Conservation (phyloP, 2,888 invertebrate genomes). For the Dryococelus australis region DNA sequence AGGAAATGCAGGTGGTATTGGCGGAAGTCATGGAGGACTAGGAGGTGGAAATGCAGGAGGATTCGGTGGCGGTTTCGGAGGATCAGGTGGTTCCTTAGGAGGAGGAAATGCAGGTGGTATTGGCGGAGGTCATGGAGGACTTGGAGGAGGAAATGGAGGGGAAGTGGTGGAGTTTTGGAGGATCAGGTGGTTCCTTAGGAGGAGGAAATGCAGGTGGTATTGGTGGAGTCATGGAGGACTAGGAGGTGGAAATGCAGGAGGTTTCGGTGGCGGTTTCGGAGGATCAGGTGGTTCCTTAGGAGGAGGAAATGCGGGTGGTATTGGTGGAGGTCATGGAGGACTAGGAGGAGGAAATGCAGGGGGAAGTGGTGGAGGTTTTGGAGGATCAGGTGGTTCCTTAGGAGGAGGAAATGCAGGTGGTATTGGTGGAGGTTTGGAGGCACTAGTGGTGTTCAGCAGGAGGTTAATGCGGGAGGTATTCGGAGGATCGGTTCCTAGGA, state of each 20-base stretch:
- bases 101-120: not conserved
- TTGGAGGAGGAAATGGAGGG: not conserved
- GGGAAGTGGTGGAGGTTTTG: conserved; percentile 20
- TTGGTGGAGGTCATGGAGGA: conserved; percentile 22
- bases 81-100: not conserved
- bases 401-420: conserved; percentile 32
- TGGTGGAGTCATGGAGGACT: not conserved
- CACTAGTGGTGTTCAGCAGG: not conserved
- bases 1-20: not conserved
- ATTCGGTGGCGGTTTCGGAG: not conserved
- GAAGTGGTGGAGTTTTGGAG: not conserved
- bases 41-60: not conserved
- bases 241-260: not conserved
- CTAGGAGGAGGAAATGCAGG: conserved; percentile 39
- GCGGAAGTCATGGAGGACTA: not conserved
- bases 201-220: not conserved
- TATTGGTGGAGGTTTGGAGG: not conserved
- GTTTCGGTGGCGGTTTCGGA: not conserved
- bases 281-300: not conserved
- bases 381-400: not conserved
- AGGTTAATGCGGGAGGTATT: not conserved
- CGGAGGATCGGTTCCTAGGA: conserved; percentile 41
- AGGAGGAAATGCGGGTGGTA: conserved; percentile 32
- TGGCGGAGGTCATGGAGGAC: not conserved
- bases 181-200: not conserved